phyloP scores from a whole-genome alignment of 2,888 invertebrate genomes.

The Andrena trimmerana region DNA sequence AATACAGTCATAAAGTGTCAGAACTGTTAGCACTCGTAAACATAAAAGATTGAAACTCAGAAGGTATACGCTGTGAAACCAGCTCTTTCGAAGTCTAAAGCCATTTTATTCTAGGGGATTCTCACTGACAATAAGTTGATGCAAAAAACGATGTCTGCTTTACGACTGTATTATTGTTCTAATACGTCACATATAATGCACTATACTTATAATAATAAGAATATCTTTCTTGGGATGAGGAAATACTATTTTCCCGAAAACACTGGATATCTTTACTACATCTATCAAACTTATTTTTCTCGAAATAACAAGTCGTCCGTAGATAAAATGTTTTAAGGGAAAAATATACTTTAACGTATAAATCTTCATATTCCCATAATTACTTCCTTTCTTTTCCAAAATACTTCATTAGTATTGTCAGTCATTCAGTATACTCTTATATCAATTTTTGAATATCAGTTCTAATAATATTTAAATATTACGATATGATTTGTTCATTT shows the following conservation, averaged over 20 bases:
- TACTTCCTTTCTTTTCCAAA: too few relatives aligned
- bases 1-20: conserved; percentile 31
- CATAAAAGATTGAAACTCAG: conserved; percentile 26
- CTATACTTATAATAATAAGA: not conserved
- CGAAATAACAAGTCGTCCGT: too few relatives aligned
- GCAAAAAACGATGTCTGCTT: conserved; percentile 17
- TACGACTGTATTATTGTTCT: conserved; percentile 21
- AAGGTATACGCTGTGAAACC: conserved; percentile 15
- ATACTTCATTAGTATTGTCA: too few relatives aligned
- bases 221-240: not conserved
- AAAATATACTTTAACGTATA: too few relatives aligned
- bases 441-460: too few relatives aligned
- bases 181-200: conserved; percentile 14
- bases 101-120: conserved; percentile 35
- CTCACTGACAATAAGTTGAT: not conserved
- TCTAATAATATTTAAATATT: too few relatives aligned
- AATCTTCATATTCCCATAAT: too few relatives aligned
- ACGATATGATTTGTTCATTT: too few relatives aligned
- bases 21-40: conserved; percentile 41
- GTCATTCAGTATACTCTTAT: too few relatives aligned
- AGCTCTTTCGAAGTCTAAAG: conserved; percentile 20
- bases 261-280: not conserved
- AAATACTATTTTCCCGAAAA: not conserved
- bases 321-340: too few relatives aligned
- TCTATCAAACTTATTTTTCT: not conserved